Base-by-base conservation (phyloP, 1,140 invertebrate genomes). In the Pachyrhynchus sulphureomaculatus region DNA sequence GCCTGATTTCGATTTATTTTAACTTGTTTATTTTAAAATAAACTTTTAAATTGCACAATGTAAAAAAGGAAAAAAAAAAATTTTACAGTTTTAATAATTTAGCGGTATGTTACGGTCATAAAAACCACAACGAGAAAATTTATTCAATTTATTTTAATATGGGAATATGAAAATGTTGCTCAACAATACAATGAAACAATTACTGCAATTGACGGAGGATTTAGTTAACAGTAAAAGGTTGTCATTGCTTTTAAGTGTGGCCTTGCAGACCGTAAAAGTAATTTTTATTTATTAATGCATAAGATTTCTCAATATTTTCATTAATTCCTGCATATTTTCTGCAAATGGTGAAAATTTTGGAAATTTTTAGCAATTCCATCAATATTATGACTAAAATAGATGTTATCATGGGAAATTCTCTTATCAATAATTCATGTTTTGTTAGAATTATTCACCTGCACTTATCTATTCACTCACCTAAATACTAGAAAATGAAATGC, bases 211-310 rank as follows among this genome's bases (percentile, higher is more conserved):
- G 29, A 49, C 44, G 56, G 56, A 29, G 56, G 56, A 58, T 58
- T 58, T 49, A 58, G 41, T 56, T 56, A 58, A 45, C 56, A 44
- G 44, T 42, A 58, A 51, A 41, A 58, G 56, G 56, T n/a, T 58
- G 56, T 58, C 56, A 58, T 18, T 41, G 37, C 2, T 41, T 41
- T 12, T 41, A 48, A 39, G 49, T 26, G 48, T 45, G 56, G 56
- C 56, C 56, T 58, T 58, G 56, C 49, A 36, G 20, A 18, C 52
- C 17, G 18, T 54, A 54, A 41, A 54, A 42, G 51, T 36, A 54
- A 13, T 29, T 42, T 54, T 54, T 54, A 45, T 9, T 21, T n/a
- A 9, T 21, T 21, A 12, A 6, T 18, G 13, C 17, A 42, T 20
- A 18, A 41, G 5, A 47, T 48, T 48, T 48, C 24, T 29, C 45